phyloP scores from a whole-genome alignment of 2,888 invertebrate species.

The Pachliopta kotzebuea region DNA sequence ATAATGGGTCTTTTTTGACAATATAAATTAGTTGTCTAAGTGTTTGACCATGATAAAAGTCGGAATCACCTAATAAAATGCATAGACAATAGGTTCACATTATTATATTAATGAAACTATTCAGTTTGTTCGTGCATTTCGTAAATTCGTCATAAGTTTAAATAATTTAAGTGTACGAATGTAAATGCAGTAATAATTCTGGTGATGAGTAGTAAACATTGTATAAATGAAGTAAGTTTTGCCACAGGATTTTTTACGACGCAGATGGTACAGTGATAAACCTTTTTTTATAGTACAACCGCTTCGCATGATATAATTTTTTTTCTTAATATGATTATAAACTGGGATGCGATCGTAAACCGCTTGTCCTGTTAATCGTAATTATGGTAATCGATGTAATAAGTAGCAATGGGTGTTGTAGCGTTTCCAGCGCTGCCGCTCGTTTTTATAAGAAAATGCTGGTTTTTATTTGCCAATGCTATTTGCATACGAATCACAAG shows the following conservation, averaged over 20 bases:
- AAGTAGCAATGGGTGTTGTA: conserved; percentile 13
- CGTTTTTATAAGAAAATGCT: conserved; percentile 21
- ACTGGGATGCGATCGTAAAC: conserved; percentile 27
- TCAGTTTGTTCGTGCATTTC: conserved; percentile 32
- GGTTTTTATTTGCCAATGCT: conserved; percentile 16
- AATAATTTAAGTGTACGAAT: conserved; percentile 21
- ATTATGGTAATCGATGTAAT: conserved; percentile 22
- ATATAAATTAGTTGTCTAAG: conserved; percentile 41
- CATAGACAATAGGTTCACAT: conserved; percentile 36
- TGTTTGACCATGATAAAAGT: conserved; percentile 34
- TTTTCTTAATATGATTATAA: conserved; percentile 16
- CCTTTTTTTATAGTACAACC: conserved; percentile 19
- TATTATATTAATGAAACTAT: conserved; percentile 31
- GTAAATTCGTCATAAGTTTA: conserved; percentile 21
- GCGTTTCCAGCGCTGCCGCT: conserved; percentile 12
- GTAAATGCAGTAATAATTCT: conserved; percentile 21
- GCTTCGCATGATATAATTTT: conserved; percentile 25
- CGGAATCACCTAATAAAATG: conserved; percentile 37
- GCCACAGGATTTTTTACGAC: conserved; percentile 22
- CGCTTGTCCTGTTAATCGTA: conserved; percentile 23
- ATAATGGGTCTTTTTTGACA: conserved; percentile 65
- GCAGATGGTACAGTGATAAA: conserved; percentile 18
- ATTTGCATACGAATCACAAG: conserved; percentile 23
- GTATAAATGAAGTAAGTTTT: conserved; percentile 23
- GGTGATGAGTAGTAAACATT: conserved; percentile 17